Percentiles rank a stretch among this genome's conserved stretches.
These are phyloP conservation scores for Pygmarrhopalites habei DNA, from an alignment of 1,140 invertebrate species.

Conservation along the genomic window DNA sequence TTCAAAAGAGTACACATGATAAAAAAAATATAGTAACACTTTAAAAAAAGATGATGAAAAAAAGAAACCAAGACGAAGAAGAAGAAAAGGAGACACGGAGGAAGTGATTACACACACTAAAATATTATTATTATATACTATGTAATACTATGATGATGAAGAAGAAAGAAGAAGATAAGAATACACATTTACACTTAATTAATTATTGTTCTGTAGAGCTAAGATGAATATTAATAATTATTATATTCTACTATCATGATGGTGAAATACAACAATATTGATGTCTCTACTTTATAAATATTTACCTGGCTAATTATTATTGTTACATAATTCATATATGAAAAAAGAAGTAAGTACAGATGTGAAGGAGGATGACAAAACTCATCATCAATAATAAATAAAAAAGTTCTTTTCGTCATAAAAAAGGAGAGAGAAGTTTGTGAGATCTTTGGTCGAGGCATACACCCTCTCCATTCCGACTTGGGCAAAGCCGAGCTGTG, in stretches of 20 bases:
- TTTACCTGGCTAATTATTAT: conserved; percentile 7
- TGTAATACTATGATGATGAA: not conserved
- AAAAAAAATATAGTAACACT: not conserved
- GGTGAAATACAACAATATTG: conserved; percentile 1
- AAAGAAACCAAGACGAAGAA: not conserved
- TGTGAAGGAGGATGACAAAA: not conserved
- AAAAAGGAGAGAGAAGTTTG: not conserved
- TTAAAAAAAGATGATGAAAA: not conserved
- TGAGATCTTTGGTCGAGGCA: conserved; percentile 2
- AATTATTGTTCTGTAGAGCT: not conserved
- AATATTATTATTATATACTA: not conserved
- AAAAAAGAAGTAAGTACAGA: not conserved
- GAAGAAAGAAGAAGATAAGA: not conserved
- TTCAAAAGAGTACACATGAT: not conserved
- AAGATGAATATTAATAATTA: no score
- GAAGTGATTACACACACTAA: not conserved
- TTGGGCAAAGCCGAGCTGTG: no score
- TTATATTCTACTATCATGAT: not conserved
- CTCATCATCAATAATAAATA: not conserved
- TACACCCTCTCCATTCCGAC: not conserved
- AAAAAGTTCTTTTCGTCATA: not conserved
- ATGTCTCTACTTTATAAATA: conserved; percentile 4
- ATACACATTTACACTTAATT: not conserved
- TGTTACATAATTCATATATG: conserved; percentile 7
- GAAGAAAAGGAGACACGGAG: not conserved